Conservation (phyloP, 1,140 invertebrate species). For the Samia ricini region DNA sequence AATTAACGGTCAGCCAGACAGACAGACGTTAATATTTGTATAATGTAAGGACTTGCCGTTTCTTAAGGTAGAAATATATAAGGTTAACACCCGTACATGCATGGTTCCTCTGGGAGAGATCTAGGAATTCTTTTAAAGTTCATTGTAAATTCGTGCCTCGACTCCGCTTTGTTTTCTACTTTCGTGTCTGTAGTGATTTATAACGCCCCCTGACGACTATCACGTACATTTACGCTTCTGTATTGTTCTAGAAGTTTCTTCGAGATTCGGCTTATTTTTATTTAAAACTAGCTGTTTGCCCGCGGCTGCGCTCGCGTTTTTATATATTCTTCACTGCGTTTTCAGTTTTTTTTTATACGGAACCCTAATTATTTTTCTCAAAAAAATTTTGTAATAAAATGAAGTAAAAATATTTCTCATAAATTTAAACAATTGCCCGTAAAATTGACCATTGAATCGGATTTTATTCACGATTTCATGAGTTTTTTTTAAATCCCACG, state of each 20-base stretch:
- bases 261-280: background rate
- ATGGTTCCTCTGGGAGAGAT: background rate
- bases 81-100: background rate
- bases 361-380: too few relatives aligned
- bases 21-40: background rate
- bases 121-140: background rate
- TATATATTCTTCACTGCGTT: too few relatives aligned
- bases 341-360: too few relatives aligned
- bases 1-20: too few relatives aligned
- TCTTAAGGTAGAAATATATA: background rate
- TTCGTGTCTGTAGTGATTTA: constrained; percentile 1
- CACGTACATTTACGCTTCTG: background rate
- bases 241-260: constrained; percentile 1
- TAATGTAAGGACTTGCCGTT: background rate
- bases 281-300: background rate
- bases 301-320: too few relatives aligned
- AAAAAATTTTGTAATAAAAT: too few relatives aligned
- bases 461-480: too few relatives aligned
- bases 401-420: too few relatives aligned
- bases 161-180: background rate
- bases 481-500: too few relatives aligned
- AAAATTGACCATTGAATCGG: too few relatives aligned
- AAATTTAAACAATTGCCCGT: too few relatives aligned
- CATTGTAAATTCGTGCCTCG: background rate
- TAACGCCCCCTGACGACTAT: constrained; percentile 4